Percentiles rank a stretch among this genome's conserved stretches.
phyloP scores from a whole-genome alignment of 2,888 invertebrate species.

The Deroplatys truncata region DNA sequence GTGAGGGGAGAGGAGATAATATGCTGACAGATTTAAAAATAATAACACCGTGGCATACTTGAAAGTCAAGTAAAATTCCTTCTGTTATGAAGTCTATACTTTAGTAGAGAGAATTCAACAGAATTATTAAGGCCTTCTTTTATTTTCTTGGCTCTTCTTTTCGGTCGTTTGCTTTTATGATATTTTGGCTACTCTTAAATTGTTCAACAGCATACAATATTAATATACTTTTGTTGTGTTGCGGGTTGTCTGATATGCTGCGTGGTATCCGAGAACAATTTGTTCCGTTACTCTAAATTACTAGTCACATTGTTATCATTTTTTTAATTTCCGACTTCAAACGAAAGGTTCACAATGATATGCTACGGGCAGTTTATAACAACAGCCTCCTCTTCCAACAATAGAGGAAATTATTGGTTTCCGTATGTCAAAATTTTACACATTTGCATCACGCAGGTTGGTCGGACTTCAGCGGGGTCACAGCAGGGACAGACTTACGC shows the following conservation, averaged over 20 bases:
- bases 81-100: too few relatives aligned
- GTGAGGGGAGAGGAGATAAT: too few relatives aligned
- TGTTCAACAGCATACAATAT: too few relatives aligned
- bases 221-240: neutral
- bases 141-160: too few relatives aligned
- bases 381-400: neutral
- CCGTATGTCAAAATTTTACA: neutral
- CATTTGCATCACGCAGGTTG: neutral
- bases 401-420: neutral
- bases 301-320: neutral
- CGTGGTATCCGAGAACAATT: neutral
- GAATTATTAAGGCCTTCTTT: too few relatives aligned
- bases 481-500: neutral
- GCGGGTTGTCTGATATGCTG: neutral
- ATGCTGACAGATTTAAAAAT: too few relatives aligned
- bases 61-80: too few relatives aligned
- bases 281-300: neutral
- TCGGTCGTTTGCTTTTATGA: too few relatives aligned
- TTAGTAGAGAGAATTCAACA: too few relatives aligned
- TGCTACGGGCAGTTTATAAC: neutral
- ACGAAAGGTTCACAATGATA: neutral
- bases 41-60: too few relatives aligned
- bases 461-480: neutral
- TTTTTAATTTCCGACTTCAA: neutral
- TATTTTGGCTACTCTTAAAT: too few relatives aligned